A percentile compares a stretch with the other conserved stretches of the same genome.
These are phyloP conservation scores for Acropternis orthonyx DNA, from an alignment of 2,797 vertebrate species.

Conservation along the genomic window DNA sequence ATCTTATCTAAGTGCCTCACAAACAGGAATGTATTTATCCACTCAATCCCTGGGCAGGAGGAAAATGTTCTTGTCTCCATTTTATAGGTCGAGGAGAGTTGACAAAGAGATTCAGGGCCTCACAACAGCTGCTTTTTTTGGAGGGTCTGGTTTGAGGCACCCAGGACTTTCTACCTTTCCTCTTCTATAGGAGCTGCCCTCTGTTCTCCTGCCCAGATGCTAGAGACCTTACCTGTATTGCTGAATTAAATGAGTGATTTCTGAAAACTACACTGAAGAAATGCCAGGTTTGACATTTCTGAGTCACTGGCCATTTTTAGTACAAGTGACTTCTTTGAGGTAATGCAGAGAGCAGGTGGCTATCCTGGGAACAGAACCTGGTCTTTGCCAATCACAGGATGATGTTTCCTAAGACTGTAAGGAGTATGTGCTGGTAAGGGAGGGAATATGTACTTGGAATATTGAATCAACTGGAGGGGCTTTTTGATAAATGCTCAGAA, in stretches of 20 bases:
- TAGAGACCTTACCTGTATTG: neutral
- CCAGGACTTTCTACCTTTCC: neutral
- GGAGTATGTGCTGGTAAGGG: neutral
- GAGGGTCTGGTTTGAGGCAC: neutral
- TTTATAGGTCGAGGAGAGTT: constrained; percentile 9
- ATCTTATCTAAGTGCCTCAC: constrained; percentile 51
- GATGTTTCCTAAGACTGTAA: neutral
- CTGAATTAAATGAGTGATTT: neutral
- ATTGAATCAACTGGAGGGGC: neutral
- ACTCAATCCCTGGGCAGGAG: neutral
- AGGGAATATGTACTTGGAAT: neutral
- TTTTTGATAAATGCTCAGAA: neutral
- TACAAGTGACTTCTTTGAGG: neutral
- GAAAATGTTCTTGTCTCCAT: constrained; percentile 18
- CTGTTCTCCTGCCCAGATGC: neutral
- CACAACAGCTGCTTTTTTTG: neutral
- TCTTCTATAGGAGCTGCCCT: neutral
- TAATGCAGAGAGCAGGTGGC: neutral
- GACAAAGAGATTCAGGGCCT: neutral
- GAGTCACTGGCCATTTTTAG: neutral
- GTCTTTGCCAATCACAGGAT: neutral
- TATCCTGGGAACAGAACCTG: neutral
- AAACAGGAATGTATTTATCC: constrained; percentile 48
- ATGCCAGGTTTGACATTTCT: neutral
- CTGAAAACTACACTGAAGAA: neutral